Percentiles rank a stretch among this genome's conserved stretches.
phyloP scores from a whole-genome alignment of 2,888 invertebrate species.

The Furcula furcula region DNA sequence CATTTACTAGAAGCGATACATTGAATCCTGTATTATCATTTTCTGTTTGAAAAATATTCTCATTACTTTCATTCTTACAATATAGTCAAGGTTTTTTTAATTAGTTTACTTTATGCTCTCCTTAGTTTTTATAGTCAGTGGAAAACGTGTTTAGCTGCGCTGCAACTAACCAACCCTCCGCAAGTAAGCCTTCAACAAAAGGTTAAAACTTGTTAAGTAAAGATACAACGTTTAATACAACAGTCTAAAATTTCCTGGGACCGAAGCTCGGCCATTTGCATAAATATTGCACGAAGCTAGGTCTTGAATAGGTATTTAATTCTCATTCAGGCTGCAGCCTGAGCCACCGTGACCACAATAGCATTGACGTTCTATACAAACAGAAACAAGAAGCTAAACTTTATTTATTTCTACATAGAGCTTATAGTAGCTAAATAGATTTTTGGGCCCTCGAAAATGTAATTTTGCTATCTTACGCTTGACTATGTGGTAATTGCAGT shows the following conservation, averaged over 20 bases:
- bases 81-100: no score
- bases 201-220: constrained; percentile 19
- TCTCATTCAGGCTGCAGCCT: constrained; percentile 50
- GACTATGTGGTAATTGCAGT: constrained; percentile 14
- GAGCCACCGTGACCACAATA: constrained; percentile 18
- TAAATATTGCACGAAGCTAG: constrained; percentile 53
- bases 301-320: constrained; percentile 59
- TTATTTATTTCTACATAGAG: constrained; percentile 11
- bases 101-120: no score
- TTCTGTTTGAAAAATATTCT: no score
- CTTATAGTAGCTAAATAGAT: constrained; percentile 7
- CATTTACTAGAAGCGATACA: no score
- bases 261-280: constrained; percentile 44
- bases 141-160: no score
- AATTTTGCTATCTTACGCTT: constrained; percentile 16
- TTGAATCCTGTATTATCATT: no score
- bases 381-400: not conserved
- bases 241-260: constrained; percentile 31
- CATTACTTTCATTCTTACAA: no score
- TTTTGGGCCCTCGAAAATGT: constrained; percentile 2
- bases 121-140: no score
- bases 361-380: constrained; percentile 4
- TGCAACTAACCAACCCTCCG: not conserved
- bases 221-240: constrained; percentile 22
- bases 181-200: not conserved